phyloP scores from a whole-genome alignment of 2,888 invertebrate genomes.

The Seladonia tumulorum region DNA sequence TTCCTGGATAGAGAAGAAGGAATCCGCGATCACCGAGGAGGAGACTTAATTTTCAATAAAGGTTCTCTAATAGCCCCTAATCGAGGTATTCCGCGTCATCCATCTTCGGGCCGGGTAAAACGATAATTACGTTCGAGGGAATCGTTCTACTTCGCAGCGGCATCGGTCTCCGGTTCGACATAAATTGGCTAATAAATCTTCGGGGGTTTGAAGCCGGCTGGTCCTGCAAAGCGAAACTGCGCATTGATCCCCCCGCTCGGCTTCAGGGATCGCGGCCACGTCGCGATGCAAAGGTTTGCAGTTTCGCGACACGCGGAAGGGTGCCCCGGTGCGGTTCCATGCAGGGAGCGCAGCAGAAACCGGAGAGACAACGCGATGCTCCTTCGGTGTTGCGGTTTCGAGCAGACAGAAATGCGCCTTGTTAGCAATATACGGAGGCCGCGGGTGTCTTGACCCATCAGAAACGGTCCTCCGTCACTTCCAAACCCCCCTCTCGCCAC shows the following conservation, averaged over 20 bases:
- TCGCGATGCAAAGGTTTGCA: constrained; percentile 47
- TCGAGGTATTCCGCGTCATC: constrained; percentile 33
- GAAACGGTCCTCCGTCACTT: constrained; percentile 18
- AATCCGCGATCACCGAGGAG: neutral
- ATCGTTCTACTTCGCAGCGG: constrained; percentile 29
- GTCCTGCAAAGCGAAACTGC: constrained; percentile 20
- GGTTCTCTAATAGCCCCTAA: neutral
- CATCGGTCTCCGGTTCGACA: constrained; percentile 39
- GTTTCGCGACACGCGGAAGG: constrained; percentile 28
- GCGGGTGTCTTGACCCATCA: constrained; percentile 55
- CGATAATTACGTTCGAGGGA: constrained; percentile 41
- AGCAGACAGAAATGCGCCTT: constrained; percentile 58
- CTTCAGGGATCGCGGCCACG: constrained; percentile 41
- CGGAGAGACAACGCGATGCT: constrained; percentile 24
- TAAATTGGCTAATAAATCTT: constrained; percentile 64
- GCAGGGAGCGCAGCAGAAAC: neutral
- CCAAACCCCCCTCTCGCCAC: neutral
- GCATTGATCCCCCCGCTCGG: constrained; percentile 27
- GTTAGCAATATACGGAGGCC: constrained; percentile 61
- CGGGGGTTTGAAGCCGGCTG: constrained; percentile 6
- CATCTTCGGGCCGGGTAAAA: neutral
- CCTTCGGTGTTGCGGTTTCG: constrained; percentile 41
- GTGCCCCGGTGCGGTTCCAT: neutral
- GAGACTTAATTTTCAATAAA: neutral
- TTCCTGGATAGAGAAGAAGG: neutral